Evolutionary conservation across 2,888 invertebrate species (phyloP), one percentile per base, ranked within the genome.

Genomic region (Eupithecia insigniata): DNA sequence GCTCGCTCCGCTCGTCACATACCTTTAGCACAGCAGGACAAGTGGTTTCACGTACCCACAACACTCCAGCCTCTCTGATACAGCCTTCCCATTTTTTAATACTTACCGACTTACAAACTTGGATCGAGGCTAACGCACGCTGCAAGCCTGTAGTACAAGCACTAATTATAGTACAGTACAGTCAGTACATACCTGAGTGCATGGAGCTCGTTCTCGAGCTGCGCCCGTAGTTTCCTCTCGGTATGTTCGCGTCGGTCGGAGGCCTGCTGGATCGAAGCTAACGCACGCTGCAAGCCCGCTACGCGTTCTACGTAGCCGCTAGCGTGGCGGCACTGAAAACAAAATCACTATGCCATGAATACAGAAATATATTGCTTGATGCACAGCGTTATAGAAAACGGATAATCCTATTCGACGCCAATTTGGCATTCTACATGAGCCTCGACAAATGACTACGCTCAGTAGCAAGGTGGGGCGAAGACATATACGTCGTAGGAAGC

Each of bases 191-290:
- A 94, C 87, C 95, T 94, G 82, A 97, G 93, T 55, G 95, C 95
- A 79, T 96, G 96, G 76, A 98, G 94, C 90, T 98, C 98, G 81
- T 96, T 96, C 89, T 98, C 98, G 32, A 98, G 95, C 85, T 98
- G 98, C 55, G 97, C 96, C 73, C 98, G 95, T 78, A 98, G 94
- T 87, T 97, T 97, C 81, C 97, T 95, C 91, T 98, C 98, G 61
- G 97, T 97, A 88, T 97, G 97, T 87, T 98, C 97, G 75, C 98
- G 95, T 79, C 97, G 95, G 85, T 98, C 98, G 82, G 97, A 97
- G 10, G 97, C 97, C 79, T 97, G 95, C 89, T 98, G 97, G 80
- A 98, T 95, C 69, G 97, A 96, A 22, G 96, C 96, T 75, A 98
- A 93, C 62, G 97, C 97, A 66, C 97, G 95, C 90, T 98, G 98